A percentile compares a stretch with the other conserved stretches of the same genome.
phyloP scores from a whole-genome alignment of 2,113 vertebrate genomes.

The Thymallus thymallus region DNA sequence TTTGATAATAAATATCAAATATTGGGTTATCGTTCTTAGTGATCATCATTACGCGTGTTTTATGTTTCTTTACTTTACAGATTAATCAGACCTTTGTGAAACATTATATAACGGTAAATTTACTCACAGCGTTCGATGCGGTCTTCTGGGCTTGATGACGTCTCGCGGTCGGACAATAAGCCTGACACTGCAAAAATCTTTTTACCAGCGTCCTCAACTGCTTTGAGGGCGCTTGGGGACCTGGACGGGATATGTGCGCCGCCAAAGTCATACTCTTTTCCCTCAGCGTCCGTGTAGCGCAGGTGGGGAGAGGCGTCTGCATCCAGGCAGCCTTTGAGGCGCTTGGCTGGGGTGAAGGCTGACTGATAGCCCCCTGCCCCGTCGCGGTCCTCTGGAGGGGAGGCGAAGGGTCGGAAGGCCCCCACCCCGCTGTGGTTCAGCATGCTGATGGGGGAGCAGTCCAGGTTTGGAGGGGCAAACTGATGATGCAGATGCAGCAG shows the following conservation, averaged over 20 bases:
- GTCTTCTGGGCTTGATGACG: conserved; percentile 97
- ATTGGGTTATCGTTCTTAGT: no score
- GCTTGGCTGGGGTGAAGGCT: conserved; percentile 96
- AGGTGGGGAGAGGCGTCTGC: conserved; percentile 93
- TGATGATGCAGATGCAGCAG: conserved; percentile 97
- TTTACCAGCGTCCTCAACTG: conserved; percentile 92
- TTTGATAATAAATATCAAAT: no score
- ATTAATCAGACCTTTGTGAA: no score
- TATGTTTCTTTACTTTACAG: no score
- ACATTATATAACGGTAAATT: background rate
- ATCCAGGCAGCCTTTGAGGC: conserved; percentile 97
- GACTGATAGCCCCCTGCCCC: conserved; percentile 93
- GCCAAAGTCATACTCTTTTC: conserved; percentile 98
- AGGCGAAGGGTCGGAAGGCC: conserved; percentile 96
- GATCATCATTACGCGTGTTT: no score
- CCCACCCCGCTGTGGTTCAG: conserved; percentile 97
- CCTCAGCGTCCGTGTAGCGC: conserved; percentile 97
- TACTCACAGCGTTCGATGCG: conserved; percentile 99
- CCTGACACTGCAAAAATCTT: conserved; percentile 98
- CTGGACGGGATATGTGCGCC: conserved; percentile 87
- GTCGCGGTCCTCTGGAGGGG: conserved; percentile 90
- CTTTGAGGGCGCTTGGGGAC: conserved; percentile 92
- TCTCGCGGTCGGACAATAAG: conserved; percentile 97
- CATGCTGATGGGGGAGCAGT: conserved; percentile 98
- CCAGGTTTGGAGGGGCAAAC: conserved; percentile 96